Evolutionary conservation across 2,888 invertebrate species (phyloP).

Genomic region (Beris chalybata): DNA sequence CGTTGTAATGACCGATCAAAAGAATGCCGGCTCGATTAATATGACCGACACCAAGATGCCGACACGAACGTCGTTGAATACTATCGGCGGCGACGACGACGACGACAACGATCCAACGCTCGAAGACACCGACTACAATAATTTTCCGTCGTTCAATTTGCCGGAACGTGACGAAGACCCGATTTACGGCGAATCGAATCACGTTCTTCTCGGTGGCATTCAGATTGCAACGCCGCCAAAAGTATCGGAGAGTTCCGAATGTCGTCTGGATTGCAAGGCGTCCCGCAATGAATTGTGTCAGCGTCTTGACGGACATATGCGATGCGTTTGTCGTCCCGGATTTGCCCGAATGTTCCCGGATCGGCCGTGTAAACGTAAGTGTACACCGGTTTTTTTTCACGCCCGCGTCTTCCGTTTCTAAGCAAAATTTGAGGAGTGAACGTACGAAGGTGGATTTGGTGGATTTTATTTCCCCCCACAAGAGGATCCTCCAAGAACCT

Average conservation of each 20-base stretch:
- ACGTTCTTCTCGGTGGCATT: constrained; percentile 67
- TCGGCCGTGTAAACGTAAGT: constrained; percentile 85
- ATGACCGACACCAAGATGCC: constrained; percentile 25
- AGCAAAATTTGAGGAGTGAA: too few species aligned
- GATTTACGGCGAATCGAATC: constrained; percentile 16
- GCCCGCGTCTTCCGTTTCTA: too few species aligned
- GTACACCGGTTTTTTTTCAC: too few species aligned
- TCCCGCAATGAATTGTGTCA: constrained; percentile 79
- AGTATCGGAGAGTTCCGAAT: constrained; percentile 57
- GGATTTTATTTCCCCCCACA: too few species aligned
- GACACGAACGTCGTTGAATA: neutral
- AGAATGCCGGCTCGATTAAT: constrained; percentile 39
- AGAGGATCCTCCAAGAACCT: too few species aligned
- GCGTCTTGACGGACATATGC: constrained; percentile 66
- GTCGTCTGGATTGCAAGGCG: constrained; percentile 76
- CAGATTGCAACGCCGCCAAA: constrained; percentile 67
- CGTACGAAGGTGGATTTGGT: too few species aligned
- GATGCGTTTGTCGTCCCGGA: constrained; percentile 81
- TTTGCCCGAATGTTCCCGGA: constrained; percentile 88
- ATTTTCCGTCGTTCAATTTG: constrained; percentile 55
- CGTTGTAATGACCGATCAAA: constrained; percentile 71
- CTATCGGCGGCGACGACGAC: constrained; percentile 38
- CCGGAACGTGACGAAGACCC: constrained; percentile 64
- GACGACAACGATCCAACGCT: constrained; percentile 58
- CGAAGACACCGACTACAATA: constrained; percentile 49